Evolutionary conservation across 2,797 vertebrate genomes (phyloP).

Genomic region (Liasis olivaceus): DNA sequence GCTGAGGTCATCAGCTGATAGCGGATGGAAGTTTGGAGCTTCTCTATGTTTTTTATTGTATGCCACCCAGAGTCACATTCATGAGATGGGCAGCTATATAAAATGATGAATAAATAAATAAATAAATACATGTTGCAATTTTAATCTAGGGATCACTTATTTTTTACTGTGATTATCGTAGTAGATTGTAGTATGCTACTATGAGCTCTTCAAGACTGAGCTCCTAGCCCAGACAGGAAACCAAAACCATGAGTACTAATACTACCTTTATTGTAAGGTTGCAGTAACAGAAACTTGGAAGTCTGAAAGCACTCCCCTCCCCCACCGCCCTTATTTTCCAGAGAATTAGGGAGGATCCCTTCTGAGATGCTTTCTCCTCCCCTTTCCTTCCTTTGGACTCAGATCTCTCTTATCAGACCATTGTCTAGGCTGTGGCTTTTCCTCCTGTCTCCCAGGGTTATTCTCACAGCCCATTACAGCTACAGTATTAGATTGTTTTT

Average conservation of each 20-base stretch:
- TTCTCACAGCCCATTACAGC: not conserved
- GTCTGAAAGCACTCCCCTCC: not conserved
- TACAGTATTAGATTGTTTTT: not conserved
- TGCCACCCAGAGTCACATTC: no score
- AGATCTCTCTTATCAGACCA: not conserved
- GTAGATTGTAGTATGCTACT: not conserved
- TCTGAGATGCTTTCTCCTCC: not conserved
- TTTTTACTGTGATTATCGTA: not conserved
- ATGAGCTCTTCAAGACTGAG: not conserved
- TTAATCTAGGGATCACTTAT: no score
- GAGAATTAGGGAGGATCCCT: not conserved
- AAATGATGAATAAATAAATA: no score
- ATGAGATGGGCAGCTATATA: no score
- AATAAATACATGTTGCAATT: no score
- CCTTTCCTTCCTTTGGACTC: not conserved
- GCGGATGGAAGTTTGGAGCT: no score
- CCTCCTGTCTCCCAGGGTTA: not conserved
- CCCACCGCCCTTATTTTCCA: not conserved
- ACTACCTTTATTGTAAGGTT: not conserved
- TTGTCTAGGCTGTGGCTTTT: not conserved
- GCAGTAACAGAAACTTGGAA: not conserved
- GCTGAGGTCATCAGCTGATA: no score
- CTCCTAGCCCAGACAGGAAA: not conserved
- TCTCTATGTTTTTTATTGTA: no score
- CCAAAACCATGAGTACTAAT: not conserved